Percentiles rank a stretch among this genome's conserved stretches.
phyloP scores from a whole-genome alignment of 2,888 invertebrate species.

The Oscheius sp. region DNA sequence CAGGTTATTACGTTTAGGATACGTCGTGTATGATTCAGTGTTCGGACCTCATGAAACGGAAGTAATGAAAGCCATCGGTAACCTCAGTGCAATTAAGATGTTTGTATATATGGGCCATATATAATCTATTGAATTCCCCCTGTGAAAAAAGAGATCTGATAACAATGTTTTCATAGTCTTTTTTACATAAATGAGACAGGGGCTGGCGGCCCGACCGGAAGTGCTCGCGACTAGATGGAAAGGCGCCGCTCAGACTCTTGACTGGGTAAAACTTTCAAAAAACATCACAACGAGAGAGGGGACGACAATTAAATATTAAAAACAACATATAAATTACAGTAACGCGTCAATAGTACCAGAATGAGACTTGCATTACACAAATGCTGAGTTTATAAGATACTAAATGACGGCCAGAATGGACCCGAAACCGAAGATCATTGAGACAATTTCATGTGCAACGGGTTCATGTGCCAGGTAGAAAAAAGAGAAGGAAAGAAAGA shows the following conservation, averaged over 20 bases:
- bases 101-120: slow-evolving; percentile 19
- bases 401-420: slow-evolving; percentile 27
- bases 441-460: slow-evolving; percentile 29
- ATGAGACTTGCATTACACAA: slow-evolving; percentile 18
- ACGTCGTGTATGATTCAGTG: slow-evolving; percentile 69
- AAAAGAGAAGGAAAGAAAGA: slow-evolving; percentile 1
- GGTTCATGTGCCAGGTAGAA: slow-evolving; percentile 29
- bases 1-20: slow-evolving; percentile 47
- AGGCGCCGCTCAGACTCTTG: slow-evolving; percentile 16
- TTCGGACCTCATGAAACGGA: slow-evolving; percentile 59
- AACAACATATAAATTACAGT: slow-evolving; percentile 17
- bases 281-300: slow-evolving; percentile 10
- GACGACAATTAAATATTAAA: slow-evolving; percentile 20
- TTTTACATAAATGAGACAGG: slow-evolving; percentile 28
- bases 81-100: slow-evolving; percentile 27
- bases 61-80: background rate
- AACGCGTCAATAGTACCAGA: slow-evolving; percentile 28
- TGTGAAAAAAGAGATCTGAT: background rate
- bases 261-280: no score
- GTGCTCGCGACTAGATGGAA: slow-evolving; percentile 17
- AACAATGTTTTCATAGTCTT: slow-evolving; percentile 5
- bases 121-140: background rate
- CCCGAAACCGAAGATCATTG: slow-evolving; percentile 31
- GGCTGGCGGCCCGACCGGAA: slow-evolving; percentile 31
- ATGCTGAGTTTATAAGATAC: slow-evolving; percentile 27